These are phyloP conservation scores for Rhimphoctona megacephalus DNA, from an alignment of 2,888 invertebrate species.

Conservation along the genomic window DNA sequence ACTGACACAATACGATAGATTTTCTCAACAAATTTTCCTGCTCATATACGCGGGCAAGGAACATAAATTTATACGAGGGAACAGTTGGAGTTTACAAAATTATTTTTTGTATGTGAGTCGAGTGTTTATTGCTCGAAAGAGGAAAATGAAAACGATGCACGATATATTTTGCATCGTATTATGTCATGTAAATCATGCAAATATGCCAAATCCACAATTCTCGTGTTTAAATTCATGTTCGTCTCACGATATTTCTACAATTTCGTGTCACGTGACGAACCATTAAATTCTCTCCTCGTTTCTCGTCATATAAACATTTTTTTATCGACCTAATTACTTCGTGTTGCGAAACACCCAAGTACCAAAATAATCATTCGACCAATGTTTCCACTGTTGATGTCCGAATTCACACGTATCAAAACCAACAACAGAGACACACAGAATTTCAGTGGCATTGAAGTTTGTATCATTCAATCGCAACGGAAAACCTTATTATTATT, in stretches of 20 bases:
- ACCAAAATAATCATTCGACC: background rate
- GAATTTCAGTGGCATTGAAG: background rate
- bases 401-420: background rate
- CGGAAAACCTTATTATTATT: background rate
- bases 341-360: background rate
- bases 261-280: conserved; percentile 2
- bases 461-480: background rate
- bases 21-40: conserved; percentile 8
- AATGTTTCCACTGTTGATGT: background rate
- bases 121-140: conserved; percentile 1
- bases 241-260: conserved; percentile 1
- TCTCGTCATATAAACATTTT: conserved; percentile 9
- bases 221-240: conserved; percentile 8
- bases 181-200: conserved; percentile 27
- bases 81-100: conserved; percentile 10
- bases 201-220: conserved; percentile 34
- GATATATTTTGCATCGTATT: background rate
- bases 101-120: background rate
- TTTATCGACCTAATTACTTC: conserved; percentile 27
- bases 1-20: conserved; percentile 13
- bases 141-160: background rate
- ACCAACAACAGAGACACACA: background rate
- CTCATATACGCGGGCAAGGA: background rate
- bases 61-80: conserved; percentile 1
- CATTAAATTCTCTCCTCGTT: conserved; percentile 9